phyloP scores from a whole-genome alignment of 2,797 vertebrate species.

The Petrocephalus sullivani region DNA sequence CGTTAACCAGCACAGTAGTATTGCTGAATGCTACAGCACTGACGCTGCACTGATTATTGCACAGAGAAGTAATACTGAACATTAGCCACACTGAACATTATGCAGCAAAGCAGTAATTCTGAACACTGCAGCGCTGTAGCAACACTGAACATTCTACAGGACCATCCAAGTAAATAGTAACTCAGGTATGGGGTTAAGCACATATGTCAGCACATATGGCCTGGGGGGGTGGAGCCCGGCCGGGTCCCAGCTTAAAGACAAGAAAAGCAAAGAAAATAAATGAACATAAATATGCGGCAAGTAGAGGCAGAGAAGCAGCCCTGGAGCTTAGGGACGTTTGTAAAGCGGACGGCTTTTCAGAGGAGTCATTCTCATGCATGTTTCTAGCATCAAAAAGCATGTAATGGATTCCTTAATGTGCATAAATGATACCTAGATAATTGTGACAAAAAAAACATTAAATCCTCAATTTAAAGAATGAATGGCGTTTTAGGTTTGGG shows the following conservation, averaged over 20 bases:
- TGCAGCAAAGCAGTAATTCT: not conserved
- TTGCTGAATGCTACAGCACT: not conserved
- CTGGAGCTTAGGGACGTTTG: not conserved
- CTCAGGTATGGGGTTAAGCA: conserved; percentile 31
- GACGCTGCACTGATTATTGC: not conserved
- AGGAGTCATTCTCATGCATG: not conserved
- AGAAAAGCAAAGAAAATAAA: conserved; percentile 28
- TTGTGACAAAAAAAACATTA: not conserved
- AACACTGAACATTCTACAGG: conserved; percentile 32
- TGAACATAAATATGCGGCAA: conserved; percentile 37
- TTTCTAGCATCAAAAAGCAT: not conserved
- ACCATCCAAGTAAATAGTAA: conserved; percentile 36
- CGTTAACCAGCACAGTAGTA: not conserved
- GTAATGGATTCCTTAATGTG: not conserved
- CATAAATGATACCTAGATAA: not conserved
- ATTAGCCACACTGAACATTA: not conserved
- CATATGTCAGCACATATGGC: conserved; percentile 34
- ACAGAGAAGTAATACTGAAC: not conserved
- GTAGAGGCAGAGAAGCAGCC: conserved; percentile 38
- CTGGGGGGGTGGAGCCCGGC: conserved; percentile 46
- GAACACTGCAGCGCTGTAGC: not conserved
- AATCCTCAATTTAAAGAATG: not conserved
- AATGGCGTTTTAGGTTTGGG: not conserved
- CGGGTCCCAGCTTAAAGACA: conserved; percentile 37
- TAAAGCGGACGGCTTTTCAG: not conserved